These are phyloP conservation scores for Parnassius glacialis DNA, from an alignment of 2,888 invertebrate species.

Conservation along the genomic window DNA sequence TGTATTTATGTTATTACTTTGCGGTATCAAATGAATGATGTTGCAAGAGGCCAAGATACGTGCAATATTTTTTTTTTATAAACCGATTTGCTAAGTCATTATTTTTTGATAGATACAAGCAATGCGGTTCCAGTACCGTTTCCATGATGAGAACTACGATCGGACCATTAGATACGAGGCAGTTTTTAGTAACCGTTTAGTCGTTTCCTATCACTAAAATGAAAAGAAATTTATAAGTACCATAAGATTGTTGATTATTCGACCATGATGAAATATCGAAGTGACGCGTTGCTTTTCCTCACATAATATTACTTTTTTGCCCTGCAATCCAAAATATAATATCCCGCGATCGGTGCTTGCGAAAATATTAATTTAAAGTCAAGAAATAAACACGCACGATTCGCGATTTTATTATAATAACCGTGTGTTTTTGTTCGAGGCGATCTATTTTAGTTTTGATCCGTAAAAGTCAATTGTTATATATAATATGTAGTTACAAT, in stretches of 20 bases:
- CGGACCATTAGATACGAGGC: slow-evolving; percentile 1
- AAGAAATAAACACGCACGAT: slow-evolving; percentile 39
- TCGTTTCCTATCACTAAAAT: slow-evolving; percentile 3
- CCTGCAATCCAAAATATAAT: slow-evolving; percentile 32
- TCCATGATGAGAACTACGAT: slow-evolving; percentile 7
- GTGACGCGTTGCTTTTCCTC: slow-evolving; percentile 1
- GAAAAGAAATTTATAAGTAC: slow-evolving; percentile 10
- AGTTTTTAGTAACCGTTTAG: slow-evolving; percentile 11
- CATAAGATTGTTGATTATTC: slow-evolving; percentile 19
- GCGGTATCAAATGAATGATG: slow-evolving; percentile 7
- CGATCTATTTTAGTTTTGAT: too few species aligned
- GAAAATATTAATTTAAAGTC: slow-evolving; percentile 31
- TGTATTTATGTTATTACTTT: slow-evolving; percentile 1
- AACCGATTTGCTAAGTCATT: slow-evolving; percentile 1
- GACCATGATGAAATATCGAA: slow-evolving; percentile 6
- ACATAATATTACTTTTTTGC: slow-evolving; percentile 22
- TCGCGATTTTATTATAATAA: slow-evolving; percentile 40
- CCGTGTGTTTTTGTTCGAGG: slow-evolving; percentile 36
- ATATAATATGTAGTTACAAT: too few species aligned
- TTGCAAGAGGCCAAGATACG: not conserved
- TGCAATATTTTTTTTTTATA: slow-evolving; percentile 1
- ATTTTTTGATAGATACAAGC: slow-evolving; percentile 2
- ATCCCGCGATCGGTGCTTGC: slow-evolving; percentile 32
- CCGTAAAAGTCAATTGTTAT: too few species aligned
- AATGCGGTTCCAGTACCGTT: slow-evolving; percentile 11